phyloP scores from a whole-genome alignment of 2,113 vertebrate species.

The Furnarius figulus region DNA sequence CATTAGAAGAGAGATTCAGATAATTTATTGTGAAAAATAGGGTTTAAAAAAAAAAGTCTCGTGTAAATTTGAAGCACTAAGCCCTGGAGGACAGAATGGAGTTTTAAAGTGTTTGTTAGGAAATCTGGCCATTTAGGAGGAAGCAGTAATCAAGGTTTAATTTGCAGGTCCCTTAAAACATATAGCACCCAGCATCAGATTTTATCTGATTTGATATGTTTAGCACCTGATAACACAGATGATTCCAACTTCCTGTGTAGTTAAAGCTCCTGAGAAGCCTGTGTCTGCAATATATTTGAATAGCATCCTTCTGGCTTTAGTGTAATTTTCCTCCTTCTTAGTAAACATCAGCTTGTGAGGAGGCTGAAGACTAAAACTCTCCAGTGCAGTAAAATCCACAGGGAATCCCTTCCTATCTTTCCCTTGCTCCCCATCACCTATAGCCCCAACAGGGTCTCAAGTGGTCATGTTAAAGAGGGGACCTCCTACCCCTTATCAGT shows the following conservation, averaged over 20 bases:
- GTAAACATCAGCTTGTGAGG: background rate
- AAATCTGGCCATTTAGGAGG: background rate
- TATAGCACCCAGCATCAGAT: background rate
- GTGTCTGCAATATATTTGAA: background rate
- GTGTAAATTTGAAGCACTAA: background rate
- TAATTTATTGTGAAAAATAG: background rate
- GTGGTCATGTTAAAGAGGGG: rapidly evolving
- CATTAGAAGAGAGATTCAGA: constrained; percentile 2
- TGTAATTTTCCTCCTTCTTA: background rate
- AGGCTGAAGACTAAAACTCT: background rate
- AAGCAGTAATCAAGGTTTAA: background rate
- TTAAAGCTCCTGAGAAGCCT: background rate
- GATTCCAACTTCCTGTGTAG: background rate
- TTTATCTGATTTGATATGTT: background rate
- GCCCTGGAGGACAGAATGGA: background rate
- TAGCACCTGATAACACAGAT: background rate
- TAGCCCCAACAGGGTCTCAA: rapidly evolving
- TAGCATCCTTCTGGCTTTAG: background rate
- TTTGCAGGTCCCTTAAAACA: background rate
- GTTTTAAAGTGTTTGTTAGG: background rate
- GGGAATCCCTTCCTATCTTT: background rate
- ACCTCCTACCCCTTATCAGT: background rate
- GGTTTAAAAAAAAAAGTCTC: background rate
- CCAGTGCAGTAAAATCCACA: background rate
- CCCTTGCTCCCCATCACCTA: background rate